Percentiles rank a stretch among this genome's conserved stretches.
Conservation (phyloP, 2,797 vertebrate genomes). For the Darevskia nairensis region DNA sequence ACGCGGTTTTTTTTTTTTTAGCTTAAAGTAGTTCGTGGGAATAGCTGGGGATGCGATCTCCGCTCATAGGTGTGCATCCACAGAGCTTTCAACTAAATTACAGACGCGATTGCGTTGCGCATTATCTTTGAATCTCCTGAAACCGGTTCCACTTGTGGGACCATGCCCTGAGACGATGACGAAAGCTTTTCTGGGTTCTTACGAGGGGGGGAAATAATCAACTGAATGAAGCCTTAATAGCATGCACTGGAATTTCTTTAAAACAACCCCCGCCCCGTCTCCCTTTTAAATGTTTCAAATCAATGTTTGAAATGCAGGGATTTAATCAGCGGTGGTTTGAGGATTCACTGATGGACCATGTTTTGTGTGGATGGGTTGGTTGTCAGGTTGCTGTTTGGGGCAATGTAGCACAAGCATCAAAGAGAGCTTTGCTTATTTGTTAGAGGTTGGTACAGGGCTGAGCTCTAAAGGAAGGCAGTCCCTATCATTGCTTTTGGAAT, state of each 20-base stretch:
- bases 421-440: not conserved
- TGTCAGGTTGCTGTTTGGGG: not conserved
- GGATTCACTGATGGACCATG: not conserved
- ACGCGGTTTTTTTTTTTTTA: not conserved
- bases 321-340: not conserved
- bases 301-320: not conserved
- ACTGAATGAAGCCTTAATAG: not conserved
- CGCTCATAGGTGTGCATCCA: not conserved
- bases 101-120: not conserved
- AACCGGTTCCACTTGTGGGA: constrained; percentile 33
- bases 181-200: not conserved
- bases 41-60: not conserved
- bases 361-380: not conserved
- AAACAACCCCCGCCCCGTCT: too few species aligned
- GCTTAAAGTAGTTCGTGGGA: not conserved
- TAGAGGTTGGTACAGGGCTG: not conserved
- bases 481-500: not conserved
- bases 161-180: not conserved
- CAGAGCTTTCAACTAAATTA: not conserved
- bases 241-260: not conserved
- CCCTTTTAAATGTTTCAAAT: too few species aligned
- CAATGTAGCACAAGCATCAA: not conserved
- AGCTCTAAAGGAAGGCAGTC: not conserved
- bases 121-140: not conserved
- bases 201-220: not conserved